A percentile compares a stretch with the other conserved stretches of the same genome.
phyloP scores from a whole-genome alignment of 2,797 vertebrate species.

The Arnoldichthys spilopterus region DNA sequence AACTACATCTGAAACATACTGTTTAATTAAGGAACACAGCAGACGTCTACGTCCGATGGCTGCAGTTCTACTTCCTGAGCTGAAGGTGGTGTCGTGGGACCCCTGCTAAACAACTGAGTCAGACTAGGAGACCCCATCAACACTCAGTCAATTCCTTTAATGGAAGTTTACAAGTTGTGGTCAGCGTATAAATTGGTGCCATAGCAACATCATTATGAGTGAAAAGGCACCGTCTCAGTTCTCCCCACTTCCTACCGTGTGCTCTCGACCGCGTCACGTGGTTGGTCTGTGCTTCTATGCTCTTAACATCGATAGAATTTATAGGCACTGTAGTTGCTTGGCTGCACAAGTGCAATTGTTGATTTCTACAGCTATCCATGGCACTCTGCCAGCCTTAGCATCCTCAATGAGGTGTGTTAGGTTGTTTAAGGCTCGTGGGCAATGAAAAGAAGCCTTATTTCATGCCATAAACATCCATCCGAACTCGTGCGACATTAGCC shows the following conservation, averaged over 20 bases:
- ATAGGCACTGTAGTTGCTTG: not conserved
- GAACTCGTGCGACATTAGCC: slow-evolving; percentile 39
- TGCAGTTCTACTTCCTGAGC: slow-evolving; percentile 40
- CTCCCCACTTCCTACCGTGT: slow-evolving; percentile 14
- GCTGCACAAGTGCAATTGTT: not conserved
- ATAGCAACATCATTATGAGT: not conserved
- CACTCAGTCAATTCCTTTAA: slow-evolving; percentile 12
- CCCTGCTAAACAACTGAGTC: slow-evolving; percentile 6
- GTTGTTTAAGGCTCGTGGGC: slow-evolving; percentile 22
- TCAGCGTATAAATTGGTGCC: not conserved
- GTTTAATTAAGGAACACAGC: too few relatives aligned
- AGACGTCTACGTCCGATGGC: not conserved
- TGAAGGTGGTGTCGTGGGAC: slow-evolving; percentile 50
- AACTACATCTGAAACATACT: not conserved
- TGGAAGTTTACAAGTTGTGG: slow-evolving; percentile 20
- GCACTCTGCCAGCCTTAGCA: not conserved
- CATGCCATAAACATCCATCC: slow-evolving; percentile 33
- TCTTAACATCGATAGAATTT: not conserved
- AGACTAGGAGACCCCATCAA: not conserved
- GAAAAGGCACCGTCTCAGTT: not conserved
- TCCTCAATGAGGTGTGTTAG: slow-evolving; percentile 16
- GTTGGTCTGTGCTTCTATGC: not conserved
- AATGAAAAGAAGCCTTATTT: slow-evolving; percentile 39
- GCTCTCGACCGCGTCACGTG: not conserved
- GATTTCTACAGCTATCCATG: not conserved